Percentiles rank a stretch among this genome's conserved stretches.
phyloP scores from a whole-genome alignment of 2,888 invertebrate genomes.

The Nephrocerus scutellatus region DNA sequence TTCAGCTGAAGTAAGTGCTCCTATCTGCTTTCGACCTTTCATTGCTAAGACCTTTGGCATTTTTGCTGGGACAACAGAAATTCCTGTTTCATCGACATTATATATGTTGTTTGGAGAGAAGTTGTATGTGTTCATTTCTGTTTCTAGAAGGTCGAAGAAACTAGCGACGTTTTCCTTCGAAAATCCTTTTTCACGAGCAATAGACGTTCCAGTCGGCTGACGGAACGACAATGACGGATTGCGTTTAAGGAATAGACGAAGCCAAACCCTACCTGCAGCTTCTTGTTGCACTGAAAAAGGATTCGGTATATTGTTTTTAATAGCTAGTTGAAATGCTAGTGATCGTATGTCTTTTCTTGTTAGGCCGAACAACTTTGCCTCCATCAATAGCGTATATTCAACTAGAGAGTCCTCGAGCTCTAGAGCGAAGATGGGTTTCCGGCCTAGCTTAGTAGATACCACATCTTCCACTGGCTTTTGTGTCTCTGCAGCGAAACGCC shows the following conservation, averaged over 20 bases:
- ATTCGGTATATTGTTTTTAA: conserved; percentile 8
- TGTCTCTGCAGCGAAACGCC: conserved; percentile 9
- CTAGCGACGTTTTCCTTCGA: conserved; percentile 9
- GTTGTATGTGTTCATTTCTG: conserved; percentile 6
- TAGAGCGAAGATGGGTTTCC: conserved; percentile 2
- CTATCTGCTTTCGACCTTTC: too few species aligned
- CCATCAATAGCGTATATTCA: conserved; percentile 12
- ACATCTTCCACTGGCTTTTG: conserved; percentile 7
- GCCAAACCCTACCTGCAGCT: conserved; percentile 8
- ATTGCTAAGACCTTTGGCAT: conserved; percentile 12
- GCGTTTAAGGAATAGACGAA: conserved; percentile 3
- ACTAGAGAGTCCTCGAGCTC: conserved; percentile 9
- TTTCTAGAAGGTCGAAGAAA: conserved; percentile 10
- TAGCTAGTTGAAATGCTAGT: conserved; percentile 11
- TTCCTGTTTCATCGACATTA: conserved; percentile 18
- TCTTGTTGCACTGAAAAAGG: neutral
- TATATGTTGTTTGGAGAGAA: conserved; percentile 12
- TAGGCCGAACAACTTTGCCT: conserved; percentile 10
- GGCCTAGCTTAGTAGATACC: conserved; percentile 4
- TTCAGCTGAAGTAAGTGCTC: conserved; percentile 15
- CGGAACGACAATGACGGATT: conserved; percentile 7
- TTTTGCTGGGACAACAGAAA: conserved; percentile 14
- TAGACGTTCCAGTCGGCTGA: conserved; percentile 10
- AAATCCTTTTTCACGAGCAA: conserved; percentile 7
- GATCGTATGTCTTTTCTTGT: conserved; percentile 11